Percentiles rank a stretch among this genome's conserved stretches.
These are phyloP conservation scores for Prionailurus bengalensis DNA, from an alignment of 2,113 vertebrate genomes.

Conservation along the genomic window DNA sequence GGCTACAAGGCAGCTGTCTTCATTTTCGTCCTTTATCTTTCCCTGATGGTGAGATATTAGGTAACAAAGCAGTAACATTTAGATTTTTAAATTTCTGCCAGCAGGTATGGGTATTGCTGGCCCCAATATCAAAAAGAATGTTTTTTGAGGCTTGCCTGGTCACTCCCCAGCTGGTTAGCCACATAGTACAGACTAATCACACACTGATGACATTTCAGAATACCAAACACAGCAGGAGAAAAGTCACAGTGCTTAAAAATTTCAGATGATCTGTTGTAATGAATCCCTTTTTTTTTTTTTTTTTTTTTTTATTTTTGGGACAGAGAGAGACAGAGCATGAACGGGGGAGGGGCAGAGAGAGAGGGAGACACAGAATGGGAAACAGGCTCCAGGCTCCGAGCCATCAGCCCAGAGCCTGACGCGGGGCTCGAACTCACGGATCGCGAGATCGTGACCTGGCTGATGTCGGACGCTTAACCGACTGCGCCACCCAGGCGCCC, in stretches of 20 bases:
- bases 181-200: not conserved
- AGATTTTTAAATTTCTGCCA: not conserved
- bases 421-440: too few relatives aligned
- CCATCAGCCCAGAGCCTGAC: too few relatives aligned
- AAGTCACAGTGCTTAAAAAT: not conserved
- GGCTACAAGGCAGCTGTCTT: not conserved
- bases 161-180: not conserved
- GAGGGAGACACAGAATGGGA: too few relatives aligned
- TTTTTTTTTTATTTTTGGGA: too few relatives aligned
- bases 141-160: not conserved
- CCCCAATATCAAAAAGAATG: not conserved
- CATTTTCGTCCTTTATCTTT: not conserved
- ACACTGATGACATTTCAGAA: not conserved
- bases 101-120: not conserved
- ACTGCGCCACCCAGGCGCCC: too few relatives aligned
- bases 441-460: too few relatives aligned
- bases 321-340: too few relatives aligned
- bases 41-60: not conserved
- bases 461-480: too few relatives aligned
- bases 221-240: not conserved
- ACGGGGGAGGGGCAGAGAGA: too few relatives aligned
- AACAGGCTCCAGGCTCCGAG: too few relatives aligned
- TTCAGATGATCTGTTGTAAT: not conserved
- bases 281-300: not conserved
- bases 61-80: not conserved